Conservation (phyloP, 2,888 invertebrate species). For the Folsomia manolachei region DNA sequence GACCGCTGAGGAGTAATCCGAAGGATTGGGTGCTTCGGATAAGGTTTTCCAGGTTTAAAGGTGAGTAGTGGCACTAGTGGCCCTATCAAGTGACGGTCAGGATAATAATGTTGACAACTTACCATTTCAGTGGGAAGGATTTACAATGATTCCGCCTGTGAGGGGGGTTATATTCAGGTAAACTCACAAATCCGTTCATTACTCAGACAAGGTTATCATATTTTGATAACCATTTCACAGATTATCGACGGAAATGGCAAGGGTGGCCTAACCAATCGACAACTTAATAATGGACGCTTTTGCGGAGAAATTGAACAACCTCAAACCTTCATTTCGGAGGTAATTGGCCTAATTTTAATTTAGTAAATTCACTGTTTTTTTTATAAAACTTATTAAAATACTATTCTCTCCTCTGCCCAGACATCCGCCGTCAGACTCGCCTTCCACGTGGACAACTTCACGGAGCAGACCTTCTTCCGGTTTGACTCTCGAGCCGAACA, state of each 20-base stretch:
- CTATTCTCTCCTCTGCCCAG: no score
- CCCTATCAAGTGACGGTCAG: no score
- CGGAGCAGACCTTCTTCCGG: slow-evolving; percentile 84
- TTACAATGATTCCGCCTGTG: slow-evolving; percentile 81
- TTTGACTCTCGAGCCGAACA: slow-evolving; percentile 85
- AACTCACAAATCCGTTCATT: slow-evolving; percentile 34
- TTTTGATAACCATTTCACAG: slow-evolving; percentile 56
- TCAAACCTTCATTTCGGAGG: slow-evolving; percentile 91
- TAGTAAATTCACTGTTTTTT: no score
- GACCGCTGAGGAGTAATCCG: slow-evolving; percentile 80
- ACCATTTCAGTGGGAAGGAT: slow-evolving; percentile 82
- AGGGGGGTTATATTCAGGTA: slow-evolving; percentile 86
- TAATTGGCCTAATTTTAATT: no score
- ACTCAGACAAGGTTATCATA: no score
- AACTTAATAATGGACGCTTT: slow-evolving; percentile 84
- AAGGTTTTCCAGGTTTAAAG: slow-evolving; percentile 88
- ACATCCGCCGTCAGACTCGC: slow-evolving; percentile 87
- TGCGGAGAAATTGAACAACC: slow-evolving; percentile 92
- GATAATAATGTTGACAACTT: no score
- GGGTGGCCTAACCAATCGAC: slow-evolving; percentile 77
- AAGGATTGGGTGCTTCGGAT: slow-evolving; percentile 86
- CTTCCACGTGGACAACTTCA: slow-evolving; percentile 89
- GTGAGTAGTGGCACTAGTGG: no score
- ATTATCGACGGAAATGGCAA: slow-evolving; percentile 82
- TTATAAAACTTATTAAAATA: no score